Evolutionary conservation across 37 sponge, comb jelly and placozoan genomes (phyloP).

Genomic region (Geodia barretti): DNA sequence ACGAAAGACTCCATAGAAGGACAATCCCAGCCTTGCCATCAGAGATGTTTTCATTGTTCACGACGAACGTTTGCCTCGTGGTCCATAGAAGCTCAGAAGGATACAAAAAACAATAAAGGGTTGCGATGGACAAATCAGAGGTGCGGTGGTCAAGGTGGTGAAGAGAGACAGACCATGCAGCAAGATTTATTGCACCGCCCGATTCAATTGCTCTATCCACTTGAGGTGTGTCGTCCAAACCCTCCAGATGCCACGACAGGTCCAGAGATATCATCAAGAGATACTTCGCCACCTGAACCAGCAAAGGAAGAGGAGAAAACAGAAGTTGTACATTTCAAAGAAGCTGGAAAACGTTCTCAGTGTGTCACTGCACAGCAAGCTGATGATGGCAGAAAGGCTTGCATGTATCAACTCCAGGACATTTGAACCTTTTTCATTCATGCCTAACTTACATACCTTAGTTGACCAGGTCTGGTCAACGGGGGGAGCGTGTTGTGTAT

Average conservation of each 20-base stretch:
- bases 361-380: neutral
- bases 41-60: constrained; percentile 32
- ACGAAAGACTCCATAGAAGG: neutral
- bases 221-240: too few relatives aligned
- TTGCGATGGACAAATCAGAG: constrained; percentile 15
- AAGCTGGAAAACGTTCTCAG: too few relatives aligned
- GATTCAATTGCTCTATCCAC: constrained; percentile 17
- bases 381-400: neutral
- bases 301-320: too few relatives aligned
- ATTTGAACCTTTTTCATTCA: neutral
- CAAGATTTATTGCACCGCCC: neutral
- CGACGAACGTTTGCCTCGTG: constrained; percentile 7
- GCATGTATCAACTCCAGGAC: neutral
- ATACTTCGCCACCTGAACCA: too few relatives aligned
- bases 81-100: constrained; percentile 23
- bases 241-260: too few relatives aligned
- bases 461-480: constrained; percentile 36
- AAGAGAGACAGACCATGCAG: neutral
- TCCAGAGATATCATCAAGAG: too few relatives aligned
- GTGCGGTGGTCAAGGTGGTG: constrained; percentile 6
- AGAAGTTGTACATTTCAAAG: too few relatives aligned
- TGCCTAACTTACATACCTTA: neutral
- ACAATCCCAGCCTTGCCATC: neutral
- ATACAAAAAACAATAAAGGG: constrained; percentile 2
- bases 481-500: constrained; percentile 35